Evolutionary conservation across 2,797 vertebrate species (phyloP).

Genomic region (Megalops cyprinoides): DNA sequence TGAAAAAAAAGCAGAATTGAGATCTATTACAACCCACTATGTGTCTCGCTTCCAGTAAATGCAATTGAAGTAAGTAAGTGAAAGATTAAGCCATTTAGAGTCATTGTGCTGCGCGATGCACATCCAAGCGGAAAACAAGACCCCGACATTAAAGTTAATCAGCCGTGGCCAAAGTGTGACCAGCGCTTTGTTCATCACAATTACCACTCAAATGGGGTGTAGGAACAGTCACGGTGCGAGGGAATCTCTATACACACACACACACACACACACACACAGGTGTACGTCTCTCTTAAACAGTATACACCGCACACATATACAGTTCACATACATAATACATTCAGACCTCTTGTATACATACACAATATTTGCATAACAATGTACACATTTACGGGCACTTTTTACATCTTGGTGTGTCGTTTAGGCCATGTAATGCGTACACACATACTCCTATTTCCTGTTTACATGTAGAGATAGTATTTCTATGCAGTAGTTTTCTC

Average conservation of each 20-base stretch:
- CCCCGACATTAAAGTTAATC: slow-evolving; percentile 50
- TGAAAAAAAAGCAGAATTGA: slow-evolving; percentile 9
- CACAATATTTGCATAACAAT: too few species aligned
- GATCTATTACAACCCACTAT: slow-evolving; percentile 14
- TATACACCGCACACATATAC: slow-evolving; percentile 30
- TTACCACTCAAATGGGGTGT: slow-evolving; percentile 62
- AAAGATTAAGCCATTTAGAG: slow-evolving; percentile 12
- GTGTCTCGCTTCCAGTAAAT: slow-evolving; percentile 24
- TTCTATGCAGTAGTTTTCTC: slow-evolving; percentile 30
- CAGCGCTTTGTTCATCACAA: slow-evolving; percentile 68
- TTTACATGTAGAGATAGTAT: slow-evolving; percentile 42
- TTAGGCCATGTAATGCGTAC: too few species aligned
- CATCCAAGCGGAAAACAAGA: background rate
- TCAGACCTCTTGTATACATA: slow-evolving; percentile 28
- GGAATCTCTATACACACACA: slow-evolving; percentile 2
- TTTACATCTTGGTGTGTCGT: too few species aligned
- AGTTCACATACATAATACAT: background rate
- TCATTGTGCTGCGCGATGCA: slow-evolving; percentile 2
- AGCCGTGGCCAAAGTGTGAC: slow-evolving; percentile 68
- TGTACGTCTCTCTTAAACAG: too few species aligned
- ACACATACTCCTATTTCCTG: slow-evolving; percentile 31
- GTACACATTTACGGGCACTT: too few species aligned
- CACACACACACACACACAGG: slow-evolving; percentile 34
- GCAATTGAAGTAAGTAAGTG: slow-evolving; percentile 5
- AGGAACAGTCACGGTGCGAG: too few species aligned